These are phyloP conservation scores for Prunella strophiata DNA, from an alignment of 2,797 vertebrate genomes.

Conservation along the genomic window DNA sequence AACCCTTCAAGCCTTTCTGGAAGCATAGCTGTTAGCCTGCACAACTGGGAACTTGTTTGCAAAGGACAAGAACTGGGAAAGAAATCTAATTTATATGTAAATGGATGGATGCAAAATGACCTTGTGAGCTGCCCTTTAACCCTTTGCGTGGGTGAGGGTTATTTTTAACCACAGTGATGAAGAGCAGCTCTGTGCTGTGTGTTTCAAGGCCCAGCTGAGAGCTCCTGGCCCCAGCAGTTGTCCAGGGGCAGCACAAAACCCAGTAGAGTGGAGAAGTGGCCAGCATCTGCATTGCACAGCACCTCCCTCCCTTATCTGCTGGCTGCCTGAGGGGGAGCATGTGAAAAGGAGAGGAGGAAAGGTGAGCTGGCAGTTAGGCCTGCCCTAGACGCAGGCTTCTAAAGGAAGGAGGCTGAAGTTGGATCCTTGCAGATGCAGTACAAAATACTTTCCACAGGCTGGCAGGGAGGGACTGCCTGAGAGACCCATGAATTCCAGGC, in stretches of 20 bases:
- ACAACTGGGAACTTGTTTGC: constrained; percentile 30
- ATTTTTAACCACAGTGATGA: constrained; percentile 39
- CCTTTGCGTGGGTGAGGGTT: background rate
- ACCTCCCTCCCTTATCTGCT: background rate
- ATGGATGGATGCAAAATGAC: background rate
- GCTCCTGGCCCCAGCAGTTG: background rate
- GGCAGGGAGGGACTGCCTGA: background rate
- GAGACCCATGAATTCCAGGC: background rate
- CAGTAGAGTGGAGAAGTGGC: background rate
- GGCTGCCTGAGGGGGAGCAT: background rate
- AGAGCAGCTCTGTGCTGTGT: background rate
- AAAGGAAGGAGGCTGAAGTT: fast-evolving
- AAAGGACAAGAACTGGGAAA: constrained; percentile 3
- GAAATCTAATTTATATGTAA: constrained; percentile 59
- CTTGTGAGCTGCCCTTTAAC: constrained; percentile 41
- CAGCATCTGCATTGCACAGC: background rate
- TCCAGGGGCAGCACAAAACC: background rate
- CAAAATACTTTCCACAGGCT: background rate
- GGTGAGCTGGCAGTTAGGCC: background rate
- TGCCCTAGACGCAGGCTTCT: background rate
- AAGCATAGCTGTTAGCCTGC: background rate
- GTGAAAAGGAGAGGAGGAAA: background rate
- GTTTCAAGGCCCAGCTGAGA: background rate
- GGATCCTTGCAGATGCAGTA: background rate
- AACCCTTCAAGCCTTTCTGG: background rate